A percentile compares a stretch with the other conserved stretches of the same genome.
phyloP scores from a whole-genome alignment of 2,888 invertebrate genomes.

The Pemphredon lugubris region DNA sequence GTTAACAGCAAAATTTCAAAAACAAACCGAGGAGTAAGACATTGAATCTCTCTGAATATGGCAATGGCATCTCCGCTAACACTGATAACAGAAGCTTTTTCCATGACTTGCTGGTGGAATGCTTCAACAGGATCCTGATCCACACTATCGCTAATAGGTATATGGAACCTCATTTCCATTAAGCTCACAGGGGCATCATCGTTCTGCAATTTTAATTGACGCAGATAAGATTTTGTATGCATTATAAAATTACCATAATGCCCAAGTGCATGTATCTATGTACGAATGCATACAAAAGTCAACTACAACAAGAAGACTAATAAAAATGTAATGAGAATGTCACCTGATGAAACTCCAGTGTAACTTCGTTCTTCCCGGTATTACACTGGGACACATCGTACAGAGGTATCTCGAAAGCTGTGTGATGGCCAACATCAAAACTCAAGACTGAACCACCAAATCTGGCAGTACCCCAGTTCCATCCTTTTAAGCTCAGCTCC shows the following conservation, averaged over 20 bases:
- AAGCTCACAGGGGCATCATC: conserved; percentile 98
- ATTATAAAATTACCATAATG: conserved; percentile 4
- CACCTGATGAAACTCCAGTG: conserved; percentile 97
- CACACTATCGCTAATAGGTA: conserved; percentile 94
- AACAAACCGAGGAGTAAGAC: conserved; percentile 95
- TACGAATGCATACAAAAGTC: too few relatives aligned
- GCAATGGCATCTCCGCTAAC: conserved; percentile 99
- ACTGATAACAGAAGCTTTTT: conserved; percentile 98
- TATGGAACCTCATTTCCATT: conserved; percentile 98
- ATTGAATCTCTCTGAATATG: conserved; percentile 97
- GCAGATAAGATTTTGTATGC: not conserved
- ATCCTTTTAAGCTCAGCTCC: conserved; percentile 96
- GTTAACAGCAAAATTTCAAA: not conserved
- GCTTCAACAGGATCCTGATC: conserved; percentile 97
- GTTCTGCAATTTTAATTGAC: conserved; percentile 86
- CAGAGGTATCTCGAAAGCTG: conserved; percentile 97
- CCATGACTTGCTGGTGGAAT: conserved; percentile 98
- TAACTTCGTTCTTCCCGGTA: conserved; percentile 98
- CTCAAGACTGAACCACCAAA: conserved; percentile 94
- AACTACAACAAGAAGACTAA: too few relatives aligned
- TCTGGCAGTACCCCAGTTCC: conserved; percentile 99
- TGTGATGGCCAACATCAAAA: conserved; percentile 91
- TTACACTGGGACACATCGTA: conserved; percentile 97
- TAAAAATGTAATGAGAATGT: too few relatives aligned
- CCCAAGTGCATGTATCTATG: not conserved